A percentile compares a stretch with the other conserved stretches of the same genome.
Conservation (phyloP, 2,888 invertebrate species). For the Asteroscopus sphinx region DNA sequence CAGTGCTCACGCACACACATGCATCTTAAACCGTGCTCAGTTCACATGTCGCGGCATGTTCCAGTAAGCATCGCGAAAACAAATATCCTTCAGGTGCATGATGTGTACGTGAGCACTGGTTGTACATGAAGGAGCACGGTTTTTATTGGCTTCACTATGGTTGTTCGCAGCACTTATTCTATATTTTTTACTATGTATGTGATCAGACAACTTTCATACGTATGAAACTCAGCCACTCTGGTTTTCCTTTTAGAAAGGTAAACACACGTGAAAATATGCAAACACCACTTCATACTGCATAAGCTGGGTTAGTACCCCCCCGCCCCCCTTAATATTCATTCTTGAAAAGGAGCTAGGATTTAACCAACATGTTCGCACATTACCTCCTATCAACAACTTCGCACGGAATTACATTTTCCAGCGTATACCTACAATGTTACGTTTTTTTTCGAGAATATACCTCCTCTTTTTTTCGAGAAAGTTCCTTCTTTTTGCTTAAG, state of each 20-base stretch:
- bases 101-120: no score
- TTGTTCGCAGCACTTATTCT: no score
- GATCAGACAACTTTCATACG: no score
- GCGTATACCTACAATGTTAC: slow-evolving; percentile 29
- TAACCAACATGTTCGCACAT: slow-evolving; percentile 60
- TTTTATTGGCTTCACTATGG: no score
- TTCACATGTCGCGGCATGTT: no score
- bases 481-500: slow-evolving; percentile 43
- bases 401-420: slow-evolving; percentile 71
- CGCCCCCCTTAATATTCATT: slow-evolving; percentile 56
- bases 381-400: slow-evolving; percentile 68
- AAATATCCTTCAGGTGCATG: no score
- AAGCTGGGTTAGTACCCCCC: slow-evolving; percentile 15
- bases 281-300: slow-evolving; percentile 18
- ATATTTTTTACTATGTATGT: no score
- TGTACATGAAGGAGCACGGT: no score
- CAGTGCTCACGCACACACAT: no score
- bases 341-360: slow-evolving; percentile 57
- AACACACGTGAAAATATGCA: slow-evolving; percentile 18
- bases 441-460: slow-evolving; percentile 25
- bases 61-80: no score
- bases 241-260: slow-evolving; percentile 3
- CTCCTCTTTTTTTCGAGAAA: slow-evolving; percentile 13
- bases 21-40: no score
- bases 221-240: background rate